Conservation (phyloP, 2,113 vertebrate genomes). For the Hemibagrus wyckioides region DNA sequence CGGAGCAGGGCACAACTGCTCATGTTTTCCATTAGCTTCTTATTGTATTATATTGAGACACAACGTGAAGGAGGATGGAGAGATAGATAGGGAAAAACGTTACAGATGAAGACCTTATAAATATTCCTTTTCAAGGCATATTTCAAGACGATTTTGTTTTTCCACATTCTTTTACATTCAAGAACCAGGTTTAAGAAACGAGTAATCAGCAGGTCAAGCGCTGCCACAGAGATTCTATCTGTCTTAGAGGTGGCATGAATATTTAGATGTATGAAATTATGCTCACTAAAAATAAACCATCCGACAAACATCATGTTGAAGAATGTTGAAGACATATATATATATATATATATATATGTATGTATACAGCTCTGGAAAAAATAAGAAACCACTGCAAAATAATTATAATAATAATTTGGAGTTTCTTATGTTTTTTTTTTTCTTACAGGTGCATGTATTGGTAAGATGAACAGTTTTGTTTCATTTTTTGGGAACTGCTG, state of each 20-base stretch:
- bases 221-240: background rate
- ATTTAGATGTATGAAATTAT: background rate
- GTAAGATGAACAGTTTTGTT: too few relatives aligned
- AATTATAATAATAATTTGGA: too few relatives aligned
- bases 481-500: too few relatives aligned
- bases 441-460: too few relatives aligned
- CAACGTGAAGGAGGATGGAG: background rate
- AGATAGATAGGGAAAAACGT: background rate
- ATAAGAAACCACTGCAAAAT: too few relatives aligned
- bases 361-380: too few relatives aligned
- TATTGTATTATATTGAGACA: background rate
- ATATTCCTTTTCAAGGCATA: background rate
- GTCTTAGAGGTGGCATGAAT: background rate
- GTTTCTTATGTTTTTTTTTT: too few relatives aligned
- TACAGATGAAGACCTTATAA: background rate
- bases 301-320: background rate
- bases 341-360: too few relatives aligned
- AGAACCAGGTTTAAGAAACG: background rate
- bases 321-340: too few relatives aligned
- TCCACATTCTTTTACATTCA: background rate
- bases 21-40: conserved; percentile 34
- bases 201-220: background rate
- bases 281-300: conserved; percentile 14
- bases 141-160: background rate
- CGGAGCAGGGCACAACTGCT: background rate